Conservation (phyloP, 1,140 invertebrate genomes). For the Meloidogyne exigua region DNA sequence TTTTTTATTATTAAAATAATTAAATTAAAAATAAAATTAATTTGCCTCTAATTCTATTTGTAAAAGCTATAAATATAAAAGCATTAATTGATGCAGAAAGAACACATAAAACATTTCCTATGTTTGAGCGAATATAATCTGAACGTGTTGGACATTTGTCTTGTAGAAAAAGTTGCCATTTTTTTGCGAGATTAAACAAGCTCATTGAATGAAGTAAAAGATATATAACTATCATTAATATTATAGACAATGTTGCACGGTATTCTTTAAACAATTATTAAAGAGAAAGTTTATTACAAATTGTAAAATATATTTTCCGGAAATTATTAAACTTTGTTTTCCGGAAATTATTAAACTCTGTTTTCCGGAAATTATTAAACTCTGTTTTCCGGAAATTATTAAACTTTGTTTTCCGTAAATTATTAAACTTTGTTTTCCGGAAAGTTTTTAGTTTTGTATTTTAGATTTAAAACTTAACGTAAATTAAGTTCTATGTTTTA, state of each 20-base stretch:
- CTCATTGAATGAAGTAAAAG: slow-evolving; percentile 59
- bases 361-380: slow-evolving; percentile 42
- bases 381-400: slow-evolving; percentile 8
- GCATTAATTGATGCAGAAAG: slow-evolving; percentile 62
- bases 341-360: slow-evolving; percentile 39
- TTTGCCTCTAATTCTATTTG: slow-evolving; percentile 44
- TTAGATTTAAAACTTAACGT: background rate
- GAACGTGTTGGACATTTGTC: slow-evolving; percentile 55
- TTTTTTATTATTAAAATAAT: slow-evolving; percentile 11
- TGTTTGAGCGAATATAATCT: slow-evolving; percentile 58
- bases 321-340: slow-evolving; percentile 20
- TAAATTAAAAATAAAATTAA: too few relatives aligned
- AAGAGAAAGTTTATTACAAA: too few relatives aligned
- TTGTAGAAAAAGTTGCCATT: slow-evolving; percentile 51
- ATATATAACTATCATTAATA: slow-evolving; percentile 61
- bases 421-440: background rate
- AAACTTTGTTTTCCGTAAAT: slow-evolving; percentile 51
- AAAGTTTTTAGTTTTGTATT: too few relatives aligned
- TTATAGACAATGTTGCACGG: slow-evolving; percentile 58
- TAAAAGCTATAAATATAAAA: slow-evolving; percentile 63
- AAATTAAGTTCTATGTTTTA: background rate
- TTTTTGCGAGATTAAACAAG: slow-evolving; percentile 56
- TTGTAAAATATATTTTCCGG: slow-evolving; percentile 50
- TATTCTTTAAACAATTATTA: slow-evolving; percentile 61
- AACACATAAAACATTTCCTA: slow-evolving; percentile 57